These are phyloP conservation scores for Gadus chalcogrammus DNA, from an alignment of 2,113 vertebrate species.

Conservation along the genomic window DNA sequence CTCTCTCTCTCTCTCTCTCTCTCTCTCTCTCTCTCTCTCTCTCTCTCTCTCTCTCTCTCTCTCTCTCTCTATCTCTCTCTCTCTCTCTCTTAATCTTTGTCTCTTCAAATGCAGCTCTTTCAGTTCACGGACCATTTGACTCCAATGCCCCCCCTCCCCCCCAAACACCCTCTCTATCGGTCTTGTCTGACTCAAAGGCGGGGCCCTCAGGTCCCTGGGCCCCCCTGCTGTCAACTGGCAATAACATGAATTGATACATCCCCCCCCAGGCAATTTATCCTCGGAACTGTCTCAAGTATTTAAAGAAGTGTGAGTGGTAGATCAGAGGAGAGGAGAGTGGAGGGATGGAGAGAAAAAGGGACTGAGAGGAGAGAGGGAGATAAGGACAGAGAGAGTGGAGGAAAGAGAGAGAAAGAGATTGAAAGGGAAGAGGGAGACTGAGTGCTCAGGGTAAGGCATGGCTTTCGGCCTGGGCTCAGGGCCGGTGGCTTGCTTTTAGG, in stretches of 20 bases:
- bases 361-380: constrained; percentile 16
- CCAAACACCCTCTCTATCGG: not conserved
- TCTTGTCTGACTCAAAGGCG: not conserved
- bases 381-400: constrained; percentile 6
- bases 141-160: not conserved
- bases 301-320: not conserved
- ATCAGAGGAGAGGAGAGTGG: not conserved
- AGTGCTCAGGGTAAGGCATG: not conserved
- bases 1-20: too few species aligned
- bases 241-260: not conserved
- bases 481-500: too few species aligned
- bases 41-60: not conserved
- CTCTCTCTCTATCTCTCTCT: not conserved
- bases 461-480: too few species aligned
- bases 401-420: not conserved
- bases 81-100: not conserved
- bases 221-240: not conserved
- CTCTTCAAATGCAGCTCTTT: constrained; percentile 4
- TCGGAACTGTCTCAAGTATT: not conserved
- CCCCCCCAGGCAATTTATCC: not conserved
- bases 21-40: constrained; percentile 4
- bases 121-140: constrained; percentile 1
- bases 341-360: not conserved
- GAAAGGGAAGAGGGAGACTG: not conserved
- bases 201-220: not conserved